Percentiles rank a stretch among this genome's conserved stretches.
Conservation (phyloP, 2,113 vertebrate species). For the Arvicanthis niloticus region DNA sequence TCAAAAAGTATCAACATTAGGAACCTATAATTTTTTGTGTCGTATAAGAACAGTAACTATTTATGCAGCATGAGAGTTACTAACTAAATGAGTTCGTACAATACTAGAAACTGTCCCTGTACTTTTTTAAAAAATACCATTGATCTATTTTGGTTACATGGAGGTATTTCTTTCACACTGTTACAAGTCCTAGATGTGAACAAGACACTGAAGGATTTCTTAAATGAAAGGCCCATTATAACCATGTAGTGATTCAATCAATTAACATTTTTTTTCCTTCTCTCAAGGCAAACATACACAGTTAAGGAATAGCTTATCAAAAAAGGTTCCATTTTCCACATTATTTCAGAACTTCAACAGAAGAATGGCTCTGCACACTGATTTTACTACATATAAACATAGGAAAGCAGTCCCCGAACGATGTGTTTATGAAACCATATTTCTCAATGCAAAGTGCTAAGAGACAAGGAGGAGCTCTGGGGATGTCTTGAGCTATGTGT, state of each 20-base stretch:
- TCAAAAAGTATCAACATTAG: slow-evolving; percentile 81
- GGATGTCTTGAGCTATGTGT: slow-evolving; percentile 58
- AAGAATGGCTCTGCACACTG: slow-evolving; percentile 84
- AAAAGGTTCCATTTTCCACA: slow-evolving; percentile 82
- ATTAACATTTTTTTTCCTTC: slow-evolving; percentile 48
- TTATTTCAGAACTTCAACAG: slow-evolving; percentile 81
- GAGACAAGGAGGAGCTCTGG: slow-evolving; percentile 78
- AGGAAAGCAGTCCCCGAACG: slow-evolving; percentile 82
- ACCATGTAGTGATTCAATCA: slow-evolving; percentile 76
- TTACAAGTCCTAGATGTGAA: slow-evolving; percentile 80
- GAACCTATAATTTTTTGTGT: slow-evolving; percentile 69
- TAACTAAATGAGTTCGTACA: slow-evolving; percentile 82
- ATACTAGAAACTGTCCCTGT: slow-evolving; percentile 84
- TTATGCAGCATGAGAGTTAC: slow-evolving; percentile 82
- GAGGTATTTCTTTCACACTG: slow-evolving; percentile 88
- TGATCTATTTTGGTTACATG: slow-evolving; percentile 86
- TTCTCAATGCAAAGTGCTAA: slow-evolving; percentile 89
- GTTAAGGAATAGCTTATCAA: slow-evolving; percentile 73
- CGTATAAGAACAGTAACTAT: slow-evolving; percentile 79
- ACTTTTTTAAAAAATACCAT: slow-evolving; percentile 71
- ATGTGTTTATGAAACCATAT: slow-evolving; percentile 69
- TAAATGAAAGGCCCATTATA: slow-evolving; percentile 79
- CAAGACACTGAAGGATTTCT: slow-evolving; percentile 78
- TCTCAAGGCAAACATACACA: slow-evolving; percentile 70
- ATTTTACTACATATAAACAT: slow-evolving; percentile 85